Evolutionary conservation across 2,797 vertebrate genomes (phyloP), one percentile per base, ranked within the genome.

Genomic region (Delichon dasypus): DNA sequence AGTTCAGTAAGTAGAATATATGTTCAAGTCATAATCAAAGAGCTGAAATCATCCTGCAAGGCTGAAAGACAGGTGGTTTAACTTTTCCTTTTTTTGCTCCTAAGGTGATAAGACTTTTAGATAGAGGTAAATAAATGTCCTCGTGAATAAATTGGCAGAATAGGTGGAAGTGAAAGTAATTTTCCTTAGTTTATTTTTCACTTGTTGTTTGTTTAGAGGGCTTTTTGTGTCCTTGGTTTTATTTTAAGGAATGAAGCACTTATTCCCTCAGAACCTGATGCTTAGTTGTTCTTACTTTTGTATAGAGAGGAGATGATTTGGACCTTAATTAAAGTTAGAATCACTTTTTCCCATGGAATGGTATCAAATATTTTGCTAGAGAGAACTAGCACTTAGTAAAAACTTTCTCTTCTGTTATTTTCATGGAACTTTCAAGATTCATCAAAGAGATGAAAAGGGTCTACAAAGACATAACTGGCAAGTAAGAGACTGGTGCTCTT

Each of bases 1-100:
- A 96, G 94, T 94, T 97, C 93, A 95, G 85, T 96, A 97, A 93
- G 74, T 90, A 97, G 91, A 97, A 96, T 86, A 91, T 96, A 95
- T 44, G 11, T 94, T 97, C 94, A 95, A 93, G 95, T 98, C 80
- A 72, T 89, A 95, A 95, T 95, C 92, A 96, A 91, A 90, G 73
- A 94, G 61, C 60, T 92, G 83, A 96, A 97, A 96, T 95, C 85
- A 96, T 71, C 27, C 48, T 90, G 53, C 57, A 93, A 95, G 70
- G 36, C 70, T 83, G 70, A 92, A 96, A 97, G 68, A 75, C 19
- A 36, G 74, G 75, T 89, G 71, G 45, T 68, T 90, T n/a, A 74
- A 14, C 16, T 89, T 95, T 55, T 94, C 95, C 36, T 86, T 42
- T 54, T 54, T 16, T 89, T 88, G 44, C 61, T 72, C 47, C 47